Evolutionary conservation across 1,140 invertebrate species (phyloP), one percentile per base, ranked within the genome.

Genomic region (Drosophila mojavensis): DNA sequence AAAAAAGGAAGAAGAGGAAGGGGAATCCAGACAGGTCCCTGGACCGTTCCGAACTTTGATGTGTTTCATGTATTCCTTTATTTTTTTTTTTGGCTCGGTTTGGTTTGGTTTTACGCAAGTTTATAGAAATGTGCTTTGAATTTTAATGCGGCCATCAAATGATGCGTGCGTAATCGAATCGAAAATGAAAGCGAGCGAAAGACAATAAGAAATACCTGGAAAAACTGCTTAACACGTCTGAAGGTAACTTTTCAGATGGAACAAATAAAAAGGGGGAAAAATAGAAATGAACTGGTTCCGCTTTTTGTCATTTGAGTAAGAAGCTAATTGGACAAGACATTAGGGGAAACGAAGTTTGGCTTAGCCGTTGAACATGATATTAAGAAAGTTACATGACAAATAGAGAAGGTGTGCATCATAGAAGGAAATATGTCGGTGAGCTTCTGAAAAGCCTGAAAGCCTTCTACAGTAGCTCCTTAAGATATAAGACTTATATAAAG

Each of bases 101-200:
- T 48, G 26, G 15, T 56, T 26, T 26, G 20, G 9, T 43, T 50
- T 63, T 47, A 59, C 39, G 62, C 41, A 61, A 76, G 60, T 76
- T 76, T 76, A 73, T 68, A 47, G 45, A 75, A 71, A 56, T 85
- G 82, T 83, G 84, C 58, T 81, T 81, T 73, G 84, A 84, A 89
- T 88, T 81, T 84, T 61, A 88, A 89, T 88, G 77, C 48, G 68
- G 54, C 73, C 47, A n/a, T 45, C 73, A 65, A 75, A 79, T 75
- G 72, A 60, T 74, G 75, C 60, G 59, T 62, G 55, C 20, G 39
- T 63, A 75, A 75, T 75, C 51, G 64, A 53, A 60, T 69, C 36
- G 24, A 53, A 65, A 65, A 61, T 50, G 53, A 61, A 62, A 71
- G 51, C 50, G 62, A 33, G 39, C 28, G 13, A 17, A 60, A 59